Evolutionary conservation across 1,140 invertebrate species (phyloP).

Genomic region (Lamellibrachia luymesi): DNA sequence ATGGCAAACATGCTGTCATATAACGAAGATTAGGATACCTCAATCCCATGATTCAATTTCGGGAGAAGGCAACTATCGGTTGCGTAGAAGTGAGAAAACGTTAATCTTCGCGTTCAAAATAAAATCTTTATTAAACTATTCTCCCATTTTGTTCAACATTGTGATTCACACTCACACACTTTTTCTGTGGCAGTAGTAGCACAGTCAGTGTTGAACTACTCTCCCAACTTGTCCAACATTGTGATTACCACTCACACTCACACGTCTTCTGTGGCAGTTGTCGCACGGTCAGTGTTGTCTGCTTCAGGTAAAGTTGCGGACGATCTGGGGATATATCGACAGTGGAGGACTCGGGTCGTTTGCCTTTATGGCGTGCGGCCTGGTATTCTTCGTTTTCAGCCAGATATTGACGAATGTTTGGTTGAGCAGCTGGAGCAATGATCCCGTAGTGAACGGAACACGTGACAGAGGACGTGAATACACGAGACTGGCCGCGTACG

Average conservation of each 20-base stretch:
- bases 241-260: neutral
- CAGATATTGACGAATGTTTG: slow-evolving; percentile 23
- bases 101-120: too few relatives aligned
- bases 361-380: slow-evolving; percentile 76
- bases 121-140: too few relatives aligned
- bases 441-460: slow-evolving; percentile 31
- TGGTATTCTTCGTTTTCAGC: slow-evolving; percentile 77
- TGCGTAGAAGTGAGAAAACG: too few relatives aligned
- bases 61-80: too few relatives aligned
- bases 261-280: too few relatives aligned
- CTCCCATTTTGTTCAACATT: too few relatives aligned
- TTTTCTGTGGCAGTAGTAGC: neutral
- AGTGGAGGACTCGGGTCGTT: slow-evolving; percentile 77
- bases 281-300: neutral
- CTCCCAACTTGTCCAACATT: neutral
- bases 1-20: too few relatives aligned
- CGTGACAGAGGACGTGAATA: slow-evolving; percentile 33
- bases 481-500: slow-evolving; percentile 40
- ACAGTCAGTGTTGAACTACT: neutral
- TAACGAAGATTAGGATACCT: too few relatives aligned
- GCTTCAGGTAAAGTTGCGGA: slow-evolving; percentile 76
- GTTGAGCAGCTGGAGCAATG: slow-evolving; percentile 30
- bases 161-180: too few relatives aligned
- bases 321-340: slow-evolving; percentile 86
- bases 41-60: too few relatives aligned